Evolutionary conservation across 2,113 vertebrate species (phyloP).

Genomic region (Pavo muticus): DNA sequence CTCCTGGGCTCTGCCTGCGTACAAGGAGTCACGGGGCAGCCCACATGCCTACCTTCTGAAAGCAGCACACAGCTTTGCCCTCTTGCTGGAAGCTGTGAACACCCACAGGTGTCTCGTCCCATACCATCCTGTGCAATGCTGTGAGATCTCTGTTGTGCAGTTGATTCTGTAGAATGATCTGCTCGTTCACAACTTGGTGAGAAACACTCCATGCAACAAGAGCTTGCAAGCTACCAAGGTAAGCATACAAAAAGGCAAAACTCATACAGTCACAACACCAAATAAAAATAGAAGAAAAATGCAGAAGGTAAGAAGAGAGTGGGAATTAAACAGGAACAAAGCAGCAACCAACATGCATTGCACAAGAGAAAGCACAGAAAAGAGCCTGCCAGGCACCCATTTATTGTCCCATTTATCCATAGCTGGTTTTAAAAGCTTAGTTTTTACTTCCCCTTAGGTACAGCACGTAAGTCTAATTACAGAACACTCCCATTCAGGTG

Average conservation of each 20-base stretch:
- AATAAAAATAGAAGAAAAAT: not conserved
- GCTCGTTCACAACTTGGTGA: rapidly evolving
- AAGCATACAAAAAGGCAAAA: not conserved
- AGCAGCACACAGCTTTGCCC: not conserved
- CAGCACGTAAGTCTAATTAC: not conserved
- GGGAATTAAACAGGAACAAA: not conserved
- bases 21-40: too few species aligned
- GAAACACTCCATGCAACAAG: not conserved
- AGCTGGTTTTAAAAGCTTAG: not conserved
- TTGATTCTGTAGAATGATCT: not conserved
- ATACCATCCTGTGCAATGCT: rapidly evolving
- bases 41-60: not conserved
- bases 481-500: not conserved
- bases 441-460: not conserved
- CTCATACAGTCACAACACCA: rapidly evolving
- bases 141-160: not conserved
- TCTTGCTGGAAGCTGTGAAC: not conserved
- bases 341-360: not conserved
- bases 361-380: not conserved
- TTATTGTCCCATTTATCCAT: not conserved
- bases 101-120: rapidly evolving
- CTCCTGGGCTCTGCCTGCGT: not conserved
- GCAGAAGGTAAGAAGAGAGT: not conserved
- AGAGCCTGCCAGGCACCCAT: not conserved
- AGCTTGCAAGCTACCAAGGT: not conserved